Conservation (phyloP, 2,113 vertebrate species). For the Aegypius monachus region DNA sequence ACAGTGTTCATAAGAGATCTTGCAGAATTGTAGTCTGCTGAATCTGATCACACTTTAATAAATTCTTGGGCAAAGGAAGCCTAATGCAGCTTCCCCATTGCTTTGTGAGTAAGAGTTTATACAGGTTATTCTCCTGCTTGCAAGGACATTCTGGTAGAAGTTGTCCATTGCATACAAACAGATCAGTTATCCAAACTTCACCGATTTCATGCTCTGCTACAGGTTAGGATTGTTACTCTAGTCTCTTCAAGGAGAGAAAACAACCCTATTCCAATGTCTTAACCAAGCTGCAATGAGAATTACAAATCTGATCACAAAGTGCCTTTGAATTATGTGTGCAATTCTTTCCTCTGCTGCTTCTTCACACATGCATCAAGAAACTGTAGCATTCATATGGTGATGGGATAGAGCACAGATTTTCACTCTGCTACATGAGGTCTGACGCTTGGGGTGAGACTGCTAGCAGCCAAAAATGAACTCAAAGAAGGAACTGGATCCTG, state of each 20-base stretch:
- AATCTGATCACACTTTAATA: neutral
- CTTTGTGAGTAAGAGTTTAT: neutral
- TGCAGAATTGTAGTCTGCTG: neutral
- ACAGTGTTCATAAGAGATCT: neutral
- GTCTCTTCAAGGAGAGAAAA: neutral
- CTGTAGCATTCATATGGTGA: neutral
- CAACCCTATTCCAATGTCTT: neutral
- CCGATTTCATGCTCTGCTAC: neutral
- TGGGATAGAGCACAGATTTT: neutral
- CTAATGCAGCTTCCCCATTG: neutral
- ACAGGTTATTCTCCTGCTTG: neutral
- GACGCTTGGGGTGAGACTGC: neutral
- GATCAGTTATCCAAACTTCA: neutral
- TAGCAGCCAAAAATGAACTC: neutral
- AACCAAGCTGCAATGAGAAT: neutral
- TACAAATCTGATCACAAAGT: neutral
- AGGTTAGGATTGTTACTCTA: neutral
- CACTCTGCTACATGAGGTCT: accelerated
- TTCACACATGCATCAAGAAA: neutral
- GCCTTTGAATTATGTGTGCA: neutral
- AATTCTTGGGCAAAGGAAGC: neutral
- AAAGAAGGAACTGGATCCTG: neutral
- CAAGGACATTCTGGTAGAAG: neutral
- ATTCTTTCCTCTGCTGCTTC: neutral
- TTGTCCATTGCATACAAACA: neutral